Evolutionary conservation across 2,888 invertebrate species (phyloP).

Genomic region (Scaptomyza tumidula): DNA sequence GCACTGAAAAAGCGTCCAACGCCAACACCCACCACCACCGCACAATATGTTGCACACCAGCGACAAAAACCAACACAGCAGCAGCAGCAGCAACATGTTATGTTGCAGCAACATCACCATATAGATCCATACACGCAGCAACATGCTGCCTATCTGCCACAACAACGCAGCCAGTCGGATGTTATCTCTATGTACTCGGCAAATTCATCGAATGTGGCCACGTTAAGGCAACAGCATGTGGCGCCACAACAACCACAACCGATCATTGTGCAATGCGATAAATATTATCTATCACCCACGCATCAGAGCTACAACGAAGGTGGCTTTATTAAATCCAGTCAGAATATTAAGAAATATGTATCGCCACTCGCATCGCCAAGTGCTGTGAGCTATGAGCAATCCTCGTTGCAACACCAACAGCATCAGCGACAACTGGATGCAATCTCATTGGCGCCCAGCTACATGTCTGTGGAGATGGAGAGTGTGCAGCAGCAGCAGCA

Average conservation of each 20-base stretch:
- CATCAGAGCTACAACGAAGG: constrained; percentile 82
- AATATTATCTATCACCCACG: constrained; percentile 83
- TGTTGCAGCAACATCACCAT: constrained; percentile 46
- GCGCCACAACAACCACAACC: constrained; percentile 75
- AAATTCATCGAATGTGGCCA: constrained; percentile 82
- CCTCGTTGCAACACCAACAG: constrained; percentile 49
- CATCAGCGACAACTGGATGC: constrained; percentile 70
- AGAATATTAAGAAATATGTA: constrained; percentile 83
- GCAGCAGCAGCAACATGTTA: constrained; percentile 44
- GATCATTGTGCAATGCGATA: constrained; percentile 83
- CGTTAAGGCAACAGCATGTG: constrained; percentile 77
- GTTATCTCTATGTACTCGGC: constrained; percentile 79
- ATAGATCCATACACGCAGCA: constrained; percentile 43
- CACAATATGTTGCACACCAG: constrained; percentile 49
- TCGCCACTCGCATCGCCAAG: constrained; percentile 81
- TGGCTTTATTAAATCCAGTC: constrained; percentile 83
- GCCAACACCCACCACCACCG: constrained; percentile 50
- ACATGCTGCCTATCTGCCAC: constrained; percentile 35
- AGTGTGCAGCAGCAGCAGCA: constrained; percentile 56
- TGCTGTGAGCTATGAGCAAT: constrained; percentile 61
- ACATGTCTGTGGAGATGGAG: constrained; percentile 72
- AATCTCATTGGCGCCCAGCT: constrained; percentile 81
- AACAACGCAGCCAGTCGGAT: constrained; percentile 54
- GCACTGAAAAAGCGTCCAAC: constrained; percentile 79
- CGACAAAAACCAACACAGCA: constrained; percentile 33